Evolutionary conservation across 2,797 vertebrate species (phyloP).

Genomic region (Phoxinus dragarum): DNA sequence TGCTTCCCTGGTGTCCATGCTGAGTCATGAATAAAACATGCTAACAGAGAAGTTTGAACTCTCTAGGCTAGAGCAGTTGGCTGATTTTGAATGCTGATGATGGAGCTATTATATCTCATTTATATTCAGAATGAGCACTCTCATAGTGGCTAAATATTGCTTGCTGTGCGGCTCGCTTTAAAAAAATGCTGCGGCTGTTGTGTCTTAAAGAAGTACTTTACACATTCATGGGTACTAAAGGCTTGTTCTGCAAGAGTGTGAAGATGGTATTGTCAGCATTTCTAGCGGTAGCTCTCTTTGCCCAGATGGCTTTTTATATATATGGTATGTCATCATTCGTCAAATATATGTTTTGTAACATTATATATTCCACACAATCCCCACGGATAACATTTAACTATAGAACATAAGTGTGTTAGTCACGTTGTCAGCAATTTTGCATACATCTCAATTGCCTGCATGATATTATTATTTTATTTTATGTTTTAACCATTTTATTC

Average conservation of each 20-base stretch:
- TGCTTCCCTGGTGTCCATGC: slow-evolving; percentile 48
- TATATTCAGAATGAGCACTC: slow-evolving; percentile 44
- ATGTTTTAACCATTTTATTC: neutral
- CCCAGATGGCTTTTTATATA: neutral
- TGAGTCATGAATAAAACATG: slow-evolving; percentile 66
- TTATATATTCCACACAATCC: neutral
- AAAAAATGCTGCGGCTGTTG: neutral
- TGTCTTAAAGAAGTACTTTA: slow-evolving; percentile 3
- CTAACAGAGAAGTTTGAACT: slow-evolving; percentile 42
- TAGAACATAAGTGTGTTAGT: neutral
- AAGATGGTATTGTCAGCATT: neutral
- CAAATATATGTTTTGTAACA: neutral
- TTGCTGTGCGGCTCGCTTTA: slow-evolving; percentile 3
- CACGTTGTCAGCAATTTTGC: neutral
- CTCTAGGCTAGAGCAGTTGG: slow-evolving; percentile 58
- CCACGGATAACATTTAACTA: neutral
- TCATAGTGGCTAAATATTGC: slow-evolving; percentile 44
- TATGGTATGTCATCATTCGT: neutral
- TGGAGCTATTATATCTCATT: slow-evolving; percentile 66
- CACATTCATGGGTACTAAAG: neutral
- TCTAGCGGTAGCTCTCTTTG: neutral
- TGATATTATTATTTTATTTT: neutral
- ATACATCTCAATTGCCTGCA: too few relatives aligned
- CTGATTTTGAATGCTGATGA: slow-evolving; percentile 60
- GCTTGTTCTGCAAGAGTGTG: neutral